phyloP scores from a whole-genome alignment of 1,140 invertebrate genomes.

The Drosophila fuyamai region DNA sequence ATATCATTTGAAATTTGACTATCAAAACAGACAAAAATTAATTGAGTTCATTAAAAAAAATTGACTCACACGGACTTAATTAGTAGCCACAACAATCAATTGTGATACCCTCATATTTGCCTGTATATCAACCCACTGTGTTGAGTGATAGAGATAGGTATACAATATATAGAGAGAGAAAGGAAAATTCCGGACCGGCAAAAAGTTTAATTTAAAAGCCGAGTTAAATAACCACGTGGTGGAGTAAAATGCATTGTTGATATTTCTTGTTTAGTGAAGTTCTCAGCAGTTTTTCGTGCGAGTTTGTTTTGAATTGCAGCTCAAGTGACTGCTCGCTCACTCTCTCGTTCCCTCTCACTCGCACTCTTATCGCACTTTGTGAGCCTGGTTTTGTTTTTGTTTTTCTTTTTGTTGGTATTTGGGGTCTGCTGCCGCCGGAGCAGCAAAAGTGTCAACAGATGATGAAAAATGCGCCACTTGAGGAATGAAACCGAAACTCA shows the following conservation, averaged over 20 bases:
- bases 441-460: conserved; percentile 66
- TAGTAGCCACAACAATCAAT: conserved; percentile 44
- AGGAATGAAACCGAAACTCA: conserved; percentile 43
- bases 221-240: conserved; percentile 76
- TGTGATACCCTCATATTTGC: conserved; percentile 22
- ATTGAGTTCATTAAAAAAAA: conserved; percentile 8
- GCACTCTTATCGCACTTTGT: neutral
- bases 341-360: neutral
- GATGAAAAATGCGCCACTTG: conserved; percentile 81
- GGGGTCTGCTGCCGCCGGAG: conserved; percentile 36
- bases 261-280: conserved; percentile 5
- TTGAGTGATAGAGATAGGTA: neutral
- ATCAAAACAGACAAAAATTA: conserved; percentile 16
- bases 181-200: conserved; percentile 25
- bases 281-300: conserved; percentile 7
- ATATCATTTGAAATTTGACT: conserved; percentile 20
- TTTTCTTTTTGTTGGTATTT: conserved; percentile 22
- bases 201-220: conserved; percentile 69
- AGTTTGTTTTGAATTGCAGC: conserved; percentile 38
- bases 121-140: conserved; percentile 21
- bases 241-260: conserved; percentile 39
- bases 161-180: neutral
- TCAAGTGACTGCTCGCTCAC: conserved; percentile 19
- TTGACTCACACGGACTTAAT: conserved; percentile 32
- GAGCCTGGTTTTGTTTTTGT: conserved; percentile 28